Base-by-base conservation (phyloP, 2,797 vertebrate genomes). In the Pogoniulus pusillus region DNA sequence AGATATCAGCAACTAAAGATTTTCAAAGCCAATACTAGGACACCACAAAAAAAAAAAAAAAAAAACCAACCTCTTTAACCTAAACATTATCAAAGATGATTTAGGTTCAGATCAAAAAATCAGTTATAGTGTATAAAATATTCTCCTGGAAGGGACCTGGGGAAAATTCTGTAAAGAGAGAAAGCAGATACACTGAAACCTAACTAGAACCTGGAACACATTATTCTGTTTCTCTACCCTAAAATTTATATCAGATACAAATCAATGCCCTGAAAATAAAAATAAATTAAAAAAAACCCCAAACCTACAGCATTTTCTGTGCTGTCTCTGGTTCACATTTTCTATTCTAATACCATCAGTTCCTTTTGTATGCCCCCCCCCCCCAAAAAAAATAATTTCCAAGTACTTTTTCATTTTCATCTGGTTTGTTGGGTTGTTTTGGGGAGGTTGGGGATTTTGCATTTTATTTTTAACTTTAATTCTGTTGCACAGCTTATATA, bases 11-110 rank as follows among this genome's bases (percentile, higher is more conserved):
- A 16, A 74, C 75, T 91, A 73, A 82, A 91, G 35, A 83, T 82
- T 94, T 94, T 93, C 93, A 90, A 93, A 95, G 90, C 86, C 60
- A 93, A 87, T 71, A 91, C 23, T 29, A 90, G 62, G 75, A 91
- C 41, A 55, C 51, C 73, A 82, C 63, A 93, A 95, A 95, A 89
- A 41, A 41, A 37, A 37, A 37, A 37, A 37, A 37, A 37, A 37
- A 37, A 37, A 45, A 45, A 45, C 18, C 17, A 22, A 29, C 9
- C 57, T 87, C 86, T 86, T 87, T 89, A 94, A 91, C 81, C 68
- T 79, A 93, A 91, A 94, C 94, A 91, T 51, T 93, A 63, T 91
- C 85, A 81, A 90, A 91, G 69, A 91, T 6, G 55, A 92, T 86
- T 86, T 94, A 89, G 90, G 30, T 74, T 90, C 82, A 89, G 60